These are phyloP conservation scores for Esperia sulphurella DNA, from an alignment of 2,888 invertebrate species.

Conservation along the genomic window DNA sequence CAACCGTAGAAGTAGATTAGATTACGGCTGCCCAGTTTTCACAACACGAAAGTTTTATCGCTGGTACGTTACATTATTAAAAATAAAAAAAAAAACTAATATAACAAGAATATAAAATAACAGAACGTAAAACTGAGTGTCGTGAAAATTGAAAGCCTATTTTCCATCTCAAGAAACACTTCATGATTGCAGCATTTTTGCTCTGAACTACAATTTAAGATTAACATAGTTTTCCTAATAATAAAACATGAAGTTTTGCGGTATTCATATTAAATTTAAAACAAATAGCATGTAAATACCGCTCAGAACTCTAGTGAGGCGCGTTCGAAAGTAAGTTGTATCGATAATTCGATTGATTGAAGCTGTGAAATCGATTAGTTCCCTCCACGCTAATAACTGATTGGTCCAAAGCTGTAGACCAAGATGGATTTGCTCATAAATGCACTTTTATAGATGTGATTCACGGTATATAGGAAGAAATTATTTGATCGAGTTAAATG, in stretches of 20 bases:
- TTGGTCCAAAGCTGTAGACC: conserved; percentile 58
- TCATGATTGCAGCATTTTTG: conserved; percentile 43
- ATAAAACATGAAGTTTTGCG: conserved; percentile 11
- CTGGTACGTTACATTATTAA: too few relatives aligned
- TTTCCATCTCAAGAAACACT: conserved; percentile 41
- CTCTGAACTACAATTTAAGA: conserved; percentile 29
- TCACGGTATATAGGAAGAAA: conserved; percentile 56
- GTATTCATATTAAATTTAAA: conserved; percentile 1
- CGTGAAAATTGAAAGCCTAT: conserved; percentile 55
- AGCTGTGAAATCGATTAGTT: conserved; percentile 23
- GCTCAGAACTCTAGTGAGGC: conserved; percentile 50
- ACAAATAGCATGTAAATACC: conserved; percentile 51
- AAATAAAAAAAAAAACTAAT: too few relatives aligned
- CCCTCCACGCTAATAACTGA: conserved; percentile 41
- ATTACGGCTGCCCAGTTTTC: conserved; percentile 56
- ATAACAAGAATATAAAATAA: neutral
- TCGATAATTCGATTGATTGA: conserved; percentile 15
- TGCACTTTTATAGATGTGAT: conserved; percentile 60
- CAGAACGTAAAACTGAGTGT: conserved; percentile 30
- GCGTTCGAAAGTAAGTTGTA: conserved; percentile 18
- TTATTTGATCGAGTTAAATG: conserved; percentile 18
- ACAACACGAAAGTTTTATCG: conserved; percentile 37
- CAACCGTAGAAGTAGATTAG: conserved; percentile 65
- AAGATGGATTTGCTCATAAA: conserved; percentile 66
- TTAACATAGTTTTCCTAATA: conserved; percentile 1